Percentiles rank a stretch among this genome's conserved stretches.
Evolutionary conservation across 2,888 invertebrate species (phyloP).

Genomic region (Rapana venosa): DNA sequence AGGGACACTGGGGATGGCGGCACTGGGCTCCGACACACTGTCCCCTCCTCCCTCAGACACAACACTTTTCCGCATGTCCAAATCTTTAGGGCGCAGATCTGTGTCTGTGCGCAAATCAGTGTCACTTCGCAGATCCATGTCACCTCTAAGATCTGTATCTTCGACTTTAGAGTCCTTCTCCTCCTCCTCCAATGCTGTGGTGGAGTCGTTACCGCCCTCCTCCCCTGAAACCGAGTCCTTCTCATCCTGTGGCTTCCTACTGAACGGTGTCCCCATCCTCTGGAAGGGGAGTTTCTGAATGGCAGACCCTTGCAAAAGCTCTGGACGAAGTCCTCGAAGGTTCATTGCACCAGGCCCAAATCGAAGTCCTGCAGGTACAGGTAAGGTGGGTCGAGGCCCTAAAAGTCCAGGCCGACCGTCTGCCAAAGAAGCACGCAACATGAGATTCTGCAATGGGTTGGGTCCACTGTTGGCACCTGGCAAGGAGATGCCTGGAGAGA

Average conservation of each 20-base stretch:
- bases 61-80: conserved; percentile 15
- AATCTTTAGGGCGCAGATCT: conserved; percentile 32
- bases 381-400: conserved; percentile 37
- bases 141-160: conserved; percentile 26
- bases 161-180: background rate
- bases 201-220: background rate
- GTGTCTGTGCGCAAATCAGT: conserved; percentile 29
- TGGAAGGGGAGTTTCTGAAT: background rate
- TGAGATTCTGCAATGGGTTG: background rate
- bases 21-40: background rate
- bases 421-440: conserved; percentile 9
- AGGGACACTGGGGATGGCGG: background rate
- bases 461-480: background rate
- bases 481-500: background rate
- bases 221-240: background rate
- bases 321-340: conserved; percentile 34
- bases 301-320: conserved; percentile 23
- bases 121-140: conserved; percentile 9
- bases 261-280: background rate
- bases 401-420: conserved; percentile 22
- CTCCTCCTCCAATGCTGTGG: conserved; percentile 14
- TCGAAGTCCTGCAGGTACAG: conserved; percentile 21
- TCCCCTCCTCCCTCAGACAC: background rate
- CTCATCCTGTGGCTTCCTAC: background rate
- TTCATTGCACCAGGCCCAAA: conserved; percentile 34